Evolutionary conservation across 2,888 invertebrate species (phyloP).

Genomic region (Drosophila formosana): DNA sequence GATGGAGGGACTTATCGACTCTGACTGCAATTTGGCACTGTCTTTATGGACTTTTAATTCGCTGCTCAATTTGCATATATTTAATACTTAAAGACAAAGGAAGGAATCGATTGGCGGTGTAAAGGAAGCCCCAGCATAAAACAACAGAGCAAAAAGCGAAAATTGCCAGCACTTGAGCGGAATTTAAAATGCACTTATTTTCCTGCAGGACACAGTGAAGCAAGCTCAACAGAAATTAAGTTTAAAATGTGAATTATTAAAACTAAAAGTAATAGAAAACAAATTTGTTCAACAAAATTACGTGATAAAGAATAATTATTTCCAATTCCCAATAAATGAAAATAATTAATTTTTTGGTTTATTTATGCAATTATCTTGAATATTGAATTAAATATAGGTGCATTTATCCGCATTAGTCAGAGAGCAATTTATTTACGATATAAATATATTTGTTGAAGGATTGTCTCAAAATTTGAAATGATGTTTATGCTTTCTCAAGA

Average conservation of each 20-base stretch:
- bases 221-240: not conserved
- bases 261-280: not conserved
- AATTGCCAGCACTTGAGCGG: constrained; percentile 78
- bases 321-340: too few relatives aligned
- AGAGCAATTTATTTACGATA: too few relatives aligned
- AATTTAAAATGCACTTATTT: constrained; percentile 75
- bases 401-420: too few relatives aligned
- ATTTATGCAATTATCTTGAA: too few relatives aligned
- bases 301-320: not conserved
- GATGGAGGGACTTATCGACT: not conserved
- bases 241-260: not conserved
- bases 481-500: too few relatives aligned
- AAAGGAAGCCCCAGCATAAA: constrained; percentile 65
- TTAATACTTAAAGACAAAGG: constrained; percentile 53
- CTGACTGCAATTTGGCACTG: constrained; percentile 51
- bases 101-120: constrained; percentile 52
- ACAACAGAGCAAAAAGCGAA: constrained; percentile 56
- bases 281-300: not conserved
- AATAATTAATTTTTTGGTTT: too few relatives aligned
- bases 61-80: constrained; percentile 64
- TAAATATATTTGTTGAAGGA: too few relatives aligned
- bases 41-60: constrained; percentile 58
- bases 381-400: too few relatives aligned
- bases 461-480: too few relatives aligned
- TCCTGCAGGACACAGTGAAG: constrained; percentile 37